Conservation (phyloP, 2,888 invertebrate genomes). For the Leptinotarsa juncta region DNA sequence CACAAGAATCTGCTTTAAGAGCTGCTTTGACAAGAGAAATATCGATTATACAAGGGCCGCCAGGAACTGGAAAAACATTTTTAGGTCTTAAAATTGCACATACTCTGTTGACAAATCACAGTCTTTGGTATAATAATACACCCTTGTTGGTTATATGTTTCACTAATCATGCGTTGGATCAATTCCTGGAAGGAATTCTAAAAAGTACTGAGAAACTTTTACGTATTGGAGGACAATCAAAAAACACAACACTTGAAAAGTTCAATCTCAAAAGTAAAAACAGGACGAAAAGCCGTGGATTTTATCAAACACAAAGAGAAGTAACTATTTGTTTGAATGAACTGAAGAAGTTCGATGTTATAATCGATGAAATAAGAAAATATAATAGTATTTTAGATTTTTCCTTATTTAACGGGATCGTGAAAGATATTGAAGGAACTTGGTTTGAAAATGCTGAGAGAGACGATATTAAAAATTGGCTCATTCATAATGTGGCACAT, state of each 20-base stretch:
- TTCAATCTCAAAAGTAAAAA: constrained; percentile 55
- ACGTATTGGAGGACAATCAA: constrained; percentile 71
- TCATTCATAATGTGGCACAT: not conserved
- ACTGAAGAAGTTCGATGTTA: not conserved
- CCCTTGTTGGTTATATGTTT: constrained; percentile 84
- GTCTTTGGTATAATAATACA: constrained; percentile 61
- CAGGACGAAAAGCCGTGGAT: constrained; percentile 27
- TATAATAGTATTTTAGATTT: constrained; percentile 11
- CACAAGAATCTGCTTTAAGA: constrained; percentile 76
- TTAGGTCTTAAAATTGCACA: constrained; percentile 81
- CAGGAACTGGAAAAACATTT: constrained; percentile 89
- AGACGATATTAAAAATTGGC: constrained; percentile 3
- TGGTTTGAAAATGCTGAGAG: not conserved
- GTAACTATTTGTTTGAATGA: constrained; percentile 32
- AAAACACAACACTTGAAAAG: constrained; percentile 69
- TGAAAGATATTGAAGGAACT: not conserved
- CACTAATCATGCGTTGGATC: constrained; percentile 89
- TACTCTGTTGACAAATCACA: constrained; percentile 72
- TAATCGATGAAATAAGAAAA: not conserved
- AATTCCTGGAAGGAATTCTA: constrained; percentile 80
- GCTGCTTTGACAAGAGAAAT: constrained; percentile 78
- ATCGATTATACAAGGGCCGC: constrained; percentile 86
- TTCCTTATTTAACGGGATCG: not conserved
- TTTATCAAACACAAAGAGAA: constrained; percentile 33
- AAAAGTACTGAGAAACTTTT: constrained; percentile 49